These are phyloP conservation scores for Clitarchus hookeri DNA, from an alignment of 2,888 invertebrate genomes.

Conservation along the genomic window DNA sequence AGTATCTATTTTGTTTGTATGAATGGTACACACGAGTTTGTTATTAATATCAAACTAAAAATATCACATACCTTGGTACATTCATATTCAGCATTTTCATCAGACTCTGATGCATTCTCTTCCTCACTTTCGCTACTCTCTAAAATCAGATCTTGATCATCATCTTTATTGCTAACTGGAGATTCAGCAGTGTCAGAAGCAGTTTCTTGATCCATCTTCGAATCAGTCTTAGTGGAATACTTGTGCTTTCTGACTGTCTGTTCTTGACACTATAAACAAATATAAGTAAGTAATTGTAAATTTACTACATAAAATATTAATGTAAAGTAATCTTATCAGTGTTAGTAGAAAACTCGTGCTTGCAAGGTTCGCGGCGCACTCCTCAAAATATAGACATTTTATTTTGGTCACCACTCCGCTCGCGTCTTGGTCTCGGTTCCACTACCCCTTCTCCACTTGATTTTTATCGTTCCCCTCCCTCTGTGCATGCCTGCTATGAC, in stretches of 20 bases:
- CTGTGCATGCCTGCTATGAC: too few species aligned
- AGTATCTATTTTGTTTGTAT: too few species aligned
- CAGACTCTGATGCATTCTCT: constrained; percentile 51
- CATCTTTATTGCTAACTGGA: constrained; percentile 43
- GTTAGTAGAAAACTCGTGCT: too few species aligned
- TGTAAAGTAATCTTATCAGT: too few species aligned
- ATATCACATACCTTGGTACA: constrained; percentile 4
- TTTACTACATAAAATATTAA: too few species aligned
- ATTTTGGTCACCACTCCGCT: too few species aligned
- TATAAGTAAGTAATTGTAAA: not conserved
- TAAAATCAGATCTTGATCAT: constrained; percentile 61
- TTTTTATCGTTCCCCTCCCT: too few species aligned
- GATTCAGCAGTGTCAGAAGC: constrained; percentile 41
- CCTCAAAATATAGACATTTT: too few species aligned
- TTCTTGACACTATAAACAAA: constrained; percentile 25
- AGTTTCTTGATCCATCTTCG: constrained; percentile 39
- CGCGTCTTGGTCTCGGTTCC: too few species aligned
- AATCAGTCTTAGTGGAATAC: constrained; percentile 34
- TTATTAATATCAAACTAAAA: not conserved
- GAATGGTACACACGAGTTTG: too few species aligned
- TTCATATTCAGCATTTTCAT: constrained; percentile 47
- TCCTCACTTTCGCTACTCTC: constrained; percentile 58
- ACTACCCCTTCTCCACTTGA: too few species aligned
- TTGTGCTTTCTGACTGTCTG: not conserved
- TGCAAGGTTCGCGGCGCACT: too few species aligned